Conservation (phyloP, 2,888 invertebrate species). For the Conus canariensis region DNA sequence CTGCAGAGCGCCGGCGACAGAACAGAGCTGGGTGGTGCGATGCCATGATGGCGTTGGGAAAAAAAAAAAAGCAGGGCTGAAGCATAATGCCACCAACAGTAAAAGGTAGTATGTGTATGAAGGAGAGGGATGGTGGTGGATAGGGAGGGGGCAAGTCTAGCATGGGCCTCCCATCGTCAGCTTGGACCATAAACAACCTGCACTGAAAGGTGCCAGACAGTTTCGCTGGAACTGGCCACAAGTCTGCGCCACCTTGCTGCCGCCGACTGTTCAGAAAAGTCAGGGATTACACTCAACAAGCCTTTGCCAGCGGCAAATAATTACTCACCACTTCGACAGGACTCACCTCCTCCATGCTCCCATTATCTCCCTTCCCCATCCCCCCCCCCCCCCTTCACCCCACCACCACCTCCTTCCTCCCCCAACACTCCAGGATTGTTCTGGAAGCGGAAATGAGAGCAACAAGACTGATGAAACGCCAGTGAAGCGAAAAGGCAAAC, state of each 20-base stretch:
- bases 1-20: too few relatives aligned
- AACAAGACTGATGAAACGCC: slow-evolving; percentile 36
- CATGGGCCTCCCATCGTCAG: neutral
- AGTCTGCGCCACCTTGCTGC: neutral
- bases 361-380: neutral
- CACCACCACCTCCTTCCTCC: neutral
- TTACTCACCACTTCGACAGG: slow-evolving; percentile 16
- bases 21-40: too few relatives aligned
- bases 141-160: neutral
- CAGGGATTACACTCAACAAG: neutral
- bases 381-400: neutral
- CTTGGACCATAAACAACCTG: too few relatives aligned
- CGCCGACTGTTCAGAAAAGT: neutral
- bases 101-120: neutral
- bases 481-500: slow-evolving; percentile 38
- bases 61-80: too few relatives aligned
- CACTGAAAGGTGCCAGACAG: too few relatives aligned
- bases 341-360: neutral
- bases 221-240: too few relatives aligned
- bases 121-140: neutral
- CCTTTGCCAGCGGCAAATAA: neutral
- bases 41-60: too few relatives aligned
- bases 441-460: slow-evolving; percentile 37
- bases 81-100: too few relatives aligned
- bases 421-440: neutral